These are phyloP conservation scores for Antennarius maculatus DNA, from an alignment of 2,797 vertebrate genomes.

Conservation along the genomic window DNA sequence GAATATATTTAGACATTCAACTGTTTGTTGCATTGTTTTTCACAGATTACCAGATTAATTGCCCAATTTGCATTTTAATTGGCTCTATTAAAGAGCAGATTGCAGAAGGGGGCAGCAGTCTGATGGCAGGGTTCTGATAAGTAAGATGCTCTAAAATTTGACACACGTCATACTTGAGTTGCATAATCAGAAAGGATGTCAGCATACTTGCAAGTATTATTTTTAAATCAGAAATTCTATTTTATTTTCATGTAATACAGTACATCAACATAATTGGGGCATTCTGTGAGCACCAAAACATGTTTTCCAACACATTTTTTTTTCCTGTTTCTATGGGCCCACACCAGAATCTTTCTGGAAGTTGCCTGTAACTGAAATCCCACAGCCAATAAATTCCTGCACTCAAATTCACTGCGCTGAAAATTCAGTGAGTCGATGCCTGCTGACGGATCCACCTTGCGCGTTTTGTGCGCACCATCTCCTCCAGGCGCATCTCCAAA, in stretches of 20 bases:
- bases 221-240: background rate
- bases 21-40: background rate
- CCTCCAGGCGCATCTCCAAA: slow-evolving; percentile 15
- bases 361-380: slow-evolving; percentile 11
- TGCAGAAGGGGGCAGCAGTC: background rate
- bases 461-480: slow-evolving; percentile 24
- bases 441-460: slow-evolving; percentile 26
- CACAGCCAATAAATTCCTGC: slow-evolving; percentile 33
- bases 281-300: background rate
- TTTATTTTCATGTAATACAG: background rate
- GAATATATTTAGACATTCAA: background rate
- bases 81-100: slow-evolving; percentile 25
- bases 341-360: slow-evolving; percentile 19
- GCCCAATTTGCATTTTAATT: slow-evolving; percentile 25
- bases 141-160: background rate
- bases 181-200: too few relatives aligned
- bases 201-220: background rate
- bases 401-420: slow-evolving; percentile 25
- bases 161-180: too few relatives aligned
- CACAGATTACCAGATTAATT: slow-evolving; percentile 10
- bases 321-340: background rate
- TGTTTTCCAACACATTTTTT: background rate
- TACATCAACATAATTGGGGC: background rate
- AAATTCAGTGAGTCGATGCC: slow-evolving; percentile 24
- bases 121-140: background rate